Evolutionary conservation across 92 coral and sea anemone genomes (phyloP).

Genomic region (Paramuricea clavata): DNA sequence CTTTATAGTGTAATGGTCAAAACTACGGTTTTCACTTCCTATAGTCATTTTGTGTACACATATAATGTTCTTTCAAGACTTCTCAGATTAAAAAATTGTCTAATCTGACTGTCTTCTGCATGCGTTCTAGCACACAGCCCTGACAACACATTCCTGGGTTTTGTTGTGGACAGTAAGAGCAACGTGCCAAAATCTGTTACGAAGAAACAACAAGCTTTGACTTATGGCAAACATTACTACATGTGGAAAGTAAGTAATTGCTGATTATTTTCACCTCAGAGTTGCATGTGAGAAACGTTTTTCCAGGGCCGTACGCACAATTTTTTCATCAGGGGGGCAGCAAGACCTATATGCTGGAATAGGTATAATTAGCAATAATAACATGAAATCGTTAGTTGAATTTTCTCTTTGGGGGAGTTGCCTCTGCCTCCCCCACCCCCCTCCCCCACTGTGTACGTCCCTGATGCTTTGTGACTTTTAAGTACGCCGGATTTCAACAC

Average conservation of each 20-base stretch:
- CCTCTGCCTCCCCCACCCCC: no score
- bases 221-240: slow-evolving; percentile 89
- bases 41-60: neutral
- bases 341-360: no score
- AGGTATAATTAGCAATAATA: no score
- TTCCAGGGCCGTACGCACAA: neutral
- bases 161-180: slow-evolving; percentile 80
- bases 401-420: no score
- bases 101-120: neutral
- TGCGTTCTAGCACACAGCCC: slow-evolving; percentile 91
- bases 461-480: no score
- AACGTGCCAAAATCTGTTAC: slow-evolving; percentile 48
- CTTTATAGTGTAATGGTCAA: no score
- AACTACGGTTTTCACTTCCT: no score
- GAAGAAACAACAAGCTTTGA: slow-evolving; percentile 67
- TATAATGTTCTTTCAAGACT: neutral
- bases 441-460: no score
- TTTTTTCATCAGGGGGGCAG: no score
- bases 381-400: no score
- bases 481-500: no score
- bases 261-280: neutral
- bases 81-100: no score
- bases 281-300: neutral
- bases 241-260: slow-evolving; percentile 90
- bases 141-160: slow-evolving; percentile 96